Conservation (phyloP, 2,113 vertebrate species). For the Pogonocichla stellata region DNA sequence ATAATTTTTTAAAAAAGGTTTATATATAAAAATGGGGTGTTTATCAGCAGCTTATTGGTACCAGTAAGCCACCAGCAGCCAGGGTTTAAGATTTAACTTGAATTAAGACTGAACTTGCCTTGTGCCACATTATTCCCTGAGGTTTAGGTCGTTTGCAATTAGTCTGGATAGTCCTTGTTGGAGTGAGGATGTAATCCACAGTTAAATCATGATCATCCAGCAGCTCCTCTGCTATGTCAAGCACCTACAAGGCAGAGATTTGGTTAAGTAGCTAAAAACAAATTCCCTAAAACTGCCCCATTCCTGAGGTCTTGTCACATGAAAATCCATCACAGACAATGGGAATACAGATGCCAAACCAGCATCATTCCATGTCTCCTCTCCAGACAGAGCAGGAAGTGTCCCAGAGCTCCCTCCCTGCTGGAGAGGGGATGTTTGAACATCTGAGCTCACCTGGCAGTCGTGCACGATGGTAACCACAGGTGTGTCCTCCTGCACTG, state of each 20-base stretch:
- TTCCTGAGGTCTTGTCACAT: neutral
- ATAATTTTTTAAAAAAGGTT: neutral
- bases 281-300: neutral
- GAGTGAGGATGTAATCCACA: slow-evolving; percentile 95
- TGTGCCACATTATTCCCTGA: slow-evolving; percentile 86
- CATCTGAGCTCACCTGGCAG: slow-evolving; percentile 82
- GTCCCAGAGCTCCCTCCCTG: neutral
- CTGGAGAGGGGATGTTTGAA: fast-evolving
- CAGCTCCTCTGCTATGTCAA: slow-evolving; percentile 86
- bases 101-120: slow-evolving; percentile 72
- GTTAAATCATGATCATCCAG: slow-evolving; percentile 88
- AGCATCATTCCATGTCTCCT: neutral
- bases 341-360: neutral
- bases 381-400: neutral
- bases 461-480: slow-evolving; percentile 93
- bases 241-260: slow-evolving; percentile 72
- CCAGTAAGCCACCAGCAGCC: neutral
- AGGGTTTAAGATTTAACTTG: neutral
- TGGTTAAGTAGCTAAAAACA: neutral
- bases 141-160: slow-evolving; percentile 81
- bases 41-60: neutral
- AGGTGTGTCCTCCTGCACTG: slow-evolving; percentile 80
- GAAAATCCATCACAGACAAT: neutral
- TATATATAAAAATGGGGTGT: neutral
- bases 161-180: slow-evolving; percentile 85